Percentiles rank a stretch among this genome's conserved stretches.
Evolutionary conservation across 1,140 invertebrate genomes (phyloP).

Genomic region (Phocides pigmalion): DNA sequence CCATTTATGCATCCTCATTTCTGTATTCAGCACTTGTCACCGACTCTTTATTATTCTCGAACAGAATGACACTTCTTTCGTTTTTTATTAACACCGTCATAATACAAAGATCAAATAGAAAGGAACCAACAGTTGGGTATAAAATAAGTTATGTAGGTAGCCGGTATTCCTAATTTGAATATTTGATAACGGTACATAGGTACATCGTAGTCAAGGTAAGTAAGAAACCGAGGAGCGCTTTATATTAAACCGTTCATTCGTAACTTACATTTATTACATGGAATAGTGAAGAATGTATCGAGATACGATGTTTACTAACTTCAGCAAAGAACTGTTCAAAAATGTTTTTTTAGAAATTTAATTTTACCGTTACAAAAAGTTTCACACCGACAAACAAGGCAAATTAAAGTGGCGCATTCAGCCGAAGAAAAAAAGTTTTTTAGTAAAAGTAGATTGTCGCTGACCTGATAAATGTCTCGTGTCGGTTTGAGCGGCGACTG

Average conservation of each 20-base stretch:
- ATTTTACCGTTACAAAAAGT: slow-evolving; percentile 21
- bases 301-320: background rate
- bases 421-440: slow-evolving; percentile 22
- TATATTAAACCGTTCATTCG: slow-evolving; percentile 1
- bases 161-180: slow-evolving; percentile 25
- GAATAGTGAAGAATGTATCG: too few species aligned
- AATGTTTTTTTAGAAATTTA: slow-evolving; percentile 2
- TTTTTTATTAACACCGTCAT: slow-evolving; percentile 13
- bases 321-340: background rate
- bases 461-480: slow-evolving; percentile 76
- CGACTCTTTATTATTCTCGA: slow-evolving; percentile 30
- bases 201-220: background rate
- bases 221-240: too few species aligned
- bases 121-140: slow-evolving; percentile 10
- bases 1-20: slow-evolving; percentile 3
- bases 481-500: slow-evolving; percentile 60
- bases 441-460: slow-evolving; percentile 30
- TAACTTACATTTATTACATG: background rate
- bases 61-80: slow-evolving; percentile 14
- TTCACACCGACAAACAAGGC: slow-evolving; percentile 18
- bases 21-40: background rate
- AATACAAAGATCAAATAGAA: slow-evolving; percentile 17
- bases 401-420: slow-evolving; percentile 12
- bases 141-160: slow-evolving; percentile 14
- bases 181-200: slow-evolving; percentile 25